phyloP scores from a whole-genome alignment of 2,888 invertebrate species.

The Epistrophella euchroma region DNA sequence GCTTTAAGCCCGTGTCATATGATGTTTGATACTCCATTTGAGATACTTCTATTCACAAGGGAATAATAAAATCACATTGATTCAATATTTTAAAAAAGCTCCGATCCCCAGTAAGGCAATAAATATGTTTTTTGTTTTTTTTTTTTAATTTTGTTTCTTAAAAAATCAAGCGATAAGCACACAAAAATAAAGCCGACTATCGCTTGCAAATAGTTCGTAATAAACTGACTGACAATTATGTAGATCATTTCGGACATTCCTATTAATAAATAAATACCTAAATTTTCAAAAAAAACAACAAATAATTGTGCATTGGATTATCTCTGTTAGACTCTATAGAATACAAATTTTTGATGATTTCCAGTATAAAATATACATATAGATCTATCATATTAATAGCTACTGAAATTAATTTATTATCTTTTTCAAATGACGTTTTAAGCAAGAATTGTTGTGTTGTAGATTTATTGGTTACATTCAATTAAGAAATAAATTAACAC shows the following conservation, averaged over 20 bases:
- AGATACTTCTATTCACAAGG: not conserved
- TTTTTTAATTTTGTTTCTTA: too few relatives aligned
- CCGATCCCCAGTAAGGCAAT: not conserved
- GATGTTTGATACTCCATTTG: slow-evolving; percentile 76
- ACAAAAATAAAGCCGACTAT: not conserved
- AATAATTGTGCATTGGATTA: not conserved
- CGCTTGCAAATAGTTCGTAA: slow-evolving; percentile 7
- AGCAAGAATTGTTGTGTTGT: not conserved
- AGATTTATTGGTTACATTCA: not conserved
- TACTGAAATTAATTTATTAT: not conserved
- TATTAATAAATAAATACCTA: slow-evolving; percentile 14
- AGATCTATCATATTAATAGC: not conserved
- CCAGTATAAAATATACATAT: not conserved
- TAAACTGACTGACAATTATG: slow-evolving; percentile 1
- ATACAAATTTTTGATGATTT: not conserved
- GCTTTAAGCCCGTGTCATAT: slow-evolving; percentile 80
- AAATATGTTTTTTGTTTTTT: not conserved
- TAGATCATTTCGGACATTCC: slow-evolving; percentile 14
- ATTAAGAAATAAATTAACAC: slow-evolving; percentile 4
- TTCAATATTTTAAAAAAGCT: not conserved
- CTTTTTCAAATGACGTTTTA: not conserved
- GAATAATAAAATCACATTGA: not conserved
- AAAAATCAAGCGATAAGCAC: not conserved
- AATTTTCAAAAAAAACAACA: not conserved
- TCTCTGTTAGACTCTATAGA: not conserved